A percentile compares a stretch with the other conserved stretches of the same genome.
Conservation (phyloP, 2,888 invertebrate genomes). For the Drosophila macrospina region DNA sequence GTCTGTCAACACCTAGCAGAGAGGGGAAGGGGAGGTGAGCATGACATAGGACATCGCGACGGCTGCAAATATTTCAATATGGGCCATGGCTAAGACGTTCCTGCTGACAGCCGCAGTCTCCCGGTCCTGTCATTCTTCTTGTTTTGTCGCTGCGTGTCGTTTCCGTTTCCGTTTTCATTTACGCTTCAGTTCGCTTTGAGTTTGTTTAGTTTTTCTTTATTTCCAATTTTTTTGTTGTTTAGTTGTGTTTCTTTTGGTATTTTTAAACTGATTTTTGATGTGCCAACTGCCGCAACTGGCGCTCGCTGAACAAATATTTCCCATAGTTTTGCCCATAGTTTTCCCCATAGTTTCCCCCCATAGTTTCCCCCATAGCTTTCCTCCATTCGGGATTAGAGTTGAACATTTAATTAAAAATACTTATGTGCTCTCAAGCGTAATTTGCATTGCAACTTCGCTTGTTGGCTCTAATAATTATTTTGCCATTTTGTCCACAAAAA, state of each 20-base stretch:
- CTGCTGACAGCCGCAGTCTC: conserved; percentile 11
- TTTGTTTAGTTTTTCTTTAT: conserved; percentile 19
- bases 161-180: conserved; percentile 47
- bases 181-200: not conserved
- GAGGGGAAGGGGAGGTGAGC: not conserved
- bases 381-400: conserved; percentile 23
- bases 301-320: conserved; percentile 16
- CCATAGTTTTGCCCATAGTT: not conserved
- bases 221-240: no score
- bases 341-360: not conserved
- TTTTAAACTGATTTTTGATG: conserved; percentile 14
- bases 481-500: conserved; percentile 33
- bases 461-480: conserved; percentile 47
- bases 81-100: conserved; percentile 18
- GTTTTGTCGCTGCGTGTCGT: conserved; percentile 38
- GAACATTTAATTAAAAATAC: conserved; percentile 57
- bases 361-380: not conserved
- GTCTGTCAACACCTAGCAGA: not conserved
- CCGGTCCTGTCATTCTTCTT: conserved; percentile 12
- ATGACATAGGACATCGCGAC: not conserved
- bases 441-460: conserved; percentile 32
- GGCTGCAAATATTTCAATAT: conserved; percentile 27
- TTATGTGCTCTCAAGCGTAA: conserved; percentile 32
- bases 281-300: not conserved
- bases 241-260: conserved; percentile 13